These are phyloP conservation scores for Galago senegalensis DNA, from an alignment of 2,797 vertebrate species.

Conservation along the genomic window DNA sequence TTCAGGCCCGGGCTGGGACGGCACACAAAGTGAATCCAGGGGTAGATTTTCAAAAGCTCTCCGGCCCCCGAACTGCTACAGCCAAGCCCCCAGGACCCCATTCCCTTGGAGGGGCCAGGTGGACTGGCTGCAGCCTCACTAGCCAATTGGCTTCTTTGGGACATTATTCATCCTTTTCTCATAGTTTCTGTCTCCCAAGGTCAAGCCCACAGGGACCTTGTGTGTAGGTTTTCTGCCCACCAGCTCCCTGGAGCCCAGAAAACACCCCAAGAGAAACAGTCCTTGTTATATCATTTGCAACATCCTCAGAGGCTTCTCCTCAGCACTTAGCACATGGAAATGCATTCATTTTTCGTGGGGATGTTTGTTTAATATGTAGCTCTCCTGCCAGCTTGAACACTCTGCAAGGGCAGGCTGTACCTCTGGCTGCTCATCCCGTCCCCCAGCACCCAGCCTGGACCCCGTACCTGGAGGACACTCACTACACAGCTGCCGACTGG, in stretches of 20 bases:
- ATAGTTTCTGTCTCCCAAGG: conserved; percentile 14
- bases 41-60: neutral
- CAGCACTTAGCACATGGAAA: neutral
- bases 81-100: neutral
- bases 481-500: neutral
- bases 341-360: neutral
- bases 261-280: neutral
- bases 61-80: neutral
- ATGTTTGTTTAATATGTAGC: neutral
- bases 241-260: conserved; percentile 45
- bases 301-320: neutral
- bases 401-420: neutral
- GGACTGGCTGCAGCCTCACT: neutral
- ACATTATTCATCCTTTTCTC: neutral
- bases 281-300: neutral
- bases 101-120: neutral
- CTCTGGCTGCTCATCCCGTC: neutral
- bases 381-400: neutral
- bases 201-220: neutral
- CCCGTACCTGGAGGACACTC: neutral
- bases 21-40: neutral
- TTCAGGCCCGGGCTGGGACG: conserved; percentile 38
- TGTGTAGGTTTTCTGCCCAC: conserved; percentile 40
- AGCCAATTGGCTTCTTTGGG: neutral
- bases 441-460: neutral